phyloP scores from a whole-genome alignment of 2,888 invertebrate species.

The Ganaspis brasiliensis region DNA sequence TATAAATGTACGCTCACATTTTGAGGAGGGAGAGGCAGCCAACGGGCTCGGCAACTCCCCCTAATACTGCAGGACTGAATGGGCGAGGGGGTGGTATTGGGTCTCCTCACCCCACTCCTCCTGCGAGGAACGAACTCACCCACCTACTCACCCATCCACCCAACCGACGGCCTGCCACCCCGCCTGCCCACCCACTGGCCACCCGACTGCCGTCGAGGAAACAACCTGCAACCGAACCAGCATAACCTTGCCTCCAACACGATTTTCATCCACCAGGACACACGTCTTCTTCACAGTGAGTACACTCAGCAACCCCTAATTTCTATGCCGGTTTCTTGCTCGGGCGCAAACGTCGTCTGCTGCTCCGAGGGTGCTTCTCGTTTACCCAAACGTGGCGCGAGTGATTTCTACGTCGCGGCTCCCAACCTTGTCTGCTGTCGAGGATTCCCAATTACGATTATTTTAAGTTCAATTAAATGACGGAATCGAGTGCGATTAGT shows the following conservation, averaged over 20 bases:
- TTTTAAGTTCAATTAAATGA: not conserved
- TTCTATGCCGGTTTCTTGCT: not conserved
- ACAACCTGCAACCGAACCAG: conserved; percentile 79
- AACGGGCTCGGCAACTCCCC: conserved; percentile 72
- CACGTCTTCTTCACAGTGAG: conserved; percentile 31
- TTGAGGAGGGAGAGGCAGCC: conserved; percentile 60
- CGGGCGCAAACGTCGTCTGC: not conserved
- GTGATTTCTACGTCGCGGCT: conserved; percentile 7
- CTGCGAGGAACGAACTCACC: conserved; percentile 63
- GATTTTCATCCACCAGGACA: conserved; percentile 63
- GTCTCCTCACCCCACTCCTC: conserved; percentile 77
- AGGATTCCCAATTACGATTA: too few species aligned
- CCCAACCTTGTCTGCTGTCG: not conserved
- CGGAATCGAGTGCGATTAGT: not conserved
- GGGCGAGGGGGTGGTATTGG: conserved; percentile 76
- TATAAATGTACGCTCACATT: conserved; percentile 35
- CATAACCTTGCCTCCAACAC: conserved; percentile 72
- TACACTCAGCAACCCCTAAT: conserved; percentile 2
- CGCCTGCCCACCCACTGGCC: conserved; percentile 80
- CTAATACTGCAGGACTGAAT: conserved; percentile 72
- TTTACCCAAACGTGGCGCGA: conserved; percentile 27
- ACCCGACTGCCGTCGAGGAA: conserved; percentile 80
- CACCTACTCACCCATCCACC: conserved; percentile 72
- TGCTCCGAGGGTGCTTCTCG: conserved; percentile 25
- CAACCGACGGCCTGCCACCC: conserved; percentile 76